Evolutionary conservation across 2,888 invertebrate genomes (phyloP).

Genomic region (Callyntrura guangdongensis): DNA sequence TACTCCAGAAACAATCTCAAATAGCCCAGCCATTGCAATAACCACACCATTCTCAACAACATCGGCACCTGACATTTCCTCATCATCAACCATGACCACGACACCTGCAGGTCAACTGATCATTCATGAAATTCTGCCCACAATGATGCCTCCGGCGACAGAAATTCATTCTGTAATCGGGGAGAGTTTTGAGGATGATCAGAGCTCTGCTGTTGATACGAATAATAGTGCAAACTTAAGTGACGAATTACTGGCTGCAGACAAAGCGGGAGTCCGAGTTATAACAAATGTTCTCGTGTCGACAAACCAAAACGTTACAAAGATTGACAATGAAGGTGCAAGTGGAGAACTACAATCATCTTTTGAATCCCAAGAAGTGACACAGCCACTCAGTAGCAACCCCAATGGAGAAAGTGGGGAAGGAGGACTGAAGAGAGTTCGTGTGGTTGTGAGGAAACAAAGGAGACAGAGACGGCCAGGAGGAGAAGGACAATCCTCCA

Average conservation of each 20-base stretch:
- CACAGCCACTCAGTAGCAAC: neutral
- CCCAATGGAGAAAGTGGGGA: slow-evolving; percentile 26
- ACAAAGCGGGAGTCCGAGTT: slow-evolving; percentile 54
- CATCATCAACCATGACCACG: neutral
- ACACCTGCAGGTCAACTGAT: slow-evolving; percentile 64
- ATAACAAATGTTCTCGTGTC: slow-evolving; percentile 57
- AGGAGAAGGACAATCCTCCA: neutral
- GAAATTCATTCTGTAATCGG: slow-evolving; percentile 67
- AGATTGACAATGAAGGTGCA: slow-evolving; percentile 26
- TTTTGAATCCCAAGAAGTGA: slow-evolving; percentile 5
- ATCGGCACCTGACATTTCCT: slow-evolving; percentile 15
- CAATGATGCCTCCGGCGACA: slow-evolving; percentile 64
- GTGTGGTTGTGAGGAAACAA: slow-evolving; percentile 52
- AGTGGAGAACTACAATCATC: slow-evolving; percentile 33
- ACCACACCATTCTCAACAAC: neutral
- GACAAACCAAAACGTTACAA: slow-evolving; percentile 12
- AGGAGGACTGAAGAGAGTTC: slow-evolving; percentile 42
- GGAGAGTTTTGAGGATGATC: slow-evolving; percentile 73
- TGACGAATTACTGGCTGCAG: slow-evolving; percentile 38
- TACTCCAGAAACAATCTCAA: slow-evolving; percentile 21
- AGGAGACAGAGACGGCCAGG: slow-evolving; percentile 33
- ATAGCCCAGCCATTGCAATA: neutral
- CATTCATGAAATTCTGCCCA: slow-evolving; percentile 73
- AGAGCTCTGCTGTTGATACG: slow-evolving; percentile 4
- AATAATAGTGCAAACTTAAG: neutral